Evolutionary conservation across 2,888 invertebrate species (phyloP), one percentile per base, ranked within the genome.

Genomic region (Diarsia rubi): DNA sequence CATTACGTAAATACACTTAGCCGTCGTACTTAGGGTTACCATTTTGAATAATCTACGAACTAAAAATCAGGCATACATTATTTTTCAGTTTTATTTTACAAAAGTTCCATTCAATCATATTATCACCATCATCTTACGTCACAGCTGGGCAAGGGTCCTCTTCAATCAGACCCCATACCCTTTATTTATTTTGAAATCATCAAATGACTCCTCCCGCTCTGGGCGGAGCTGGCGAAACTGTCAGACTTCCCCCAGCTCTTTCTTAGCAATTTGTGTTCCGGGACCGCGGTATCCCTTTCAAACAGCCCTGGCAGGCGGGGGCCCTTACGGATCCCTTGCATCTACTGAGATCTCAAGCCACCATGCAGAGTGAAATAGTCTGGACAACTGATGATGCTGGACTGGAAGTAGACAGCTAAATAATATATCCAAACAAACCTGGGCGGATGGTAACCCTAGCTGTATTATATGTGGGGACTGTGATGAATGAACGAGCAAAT

Each of bases 1-100:
- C 78, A 88, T 88, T 91, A 92, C 91, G 89, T 85, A 87, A 90
- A 91, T 89, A 73, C 59, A 81, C 79, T 67, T 83, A 72, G 81
- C 65, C 47, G 66, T 64, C 70, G 69, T 70, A 73, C 37, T 54
- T 16, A 62, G 60, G 60, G 60, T 62, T 62, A 37, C 12, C 37
- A n/a, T 57, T 52, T 52, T 24, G 12, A 24, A 27, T 57, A 16
- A 8, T 27, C 3, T 24, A 24, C 6, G 14, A 14, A 54, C 6
- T 14, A 54, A 14, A 54, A 57, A 9, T 9, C 27, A 27, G 27
- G 9, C 3, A 9, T 19, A 57, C 3, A 16, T 27, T 54, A 54
- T 54, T 54, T 54, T 5, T 1, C 14, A 5, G 24, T 14, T 27
- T 16, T 57, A 57, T 27, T 57, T 57, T 57, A 6, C 8, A 52